Base-by-base conservation (phyloP, 1,140 invertebrate genomes). In the Protaetia brevitarsis region DNA sequence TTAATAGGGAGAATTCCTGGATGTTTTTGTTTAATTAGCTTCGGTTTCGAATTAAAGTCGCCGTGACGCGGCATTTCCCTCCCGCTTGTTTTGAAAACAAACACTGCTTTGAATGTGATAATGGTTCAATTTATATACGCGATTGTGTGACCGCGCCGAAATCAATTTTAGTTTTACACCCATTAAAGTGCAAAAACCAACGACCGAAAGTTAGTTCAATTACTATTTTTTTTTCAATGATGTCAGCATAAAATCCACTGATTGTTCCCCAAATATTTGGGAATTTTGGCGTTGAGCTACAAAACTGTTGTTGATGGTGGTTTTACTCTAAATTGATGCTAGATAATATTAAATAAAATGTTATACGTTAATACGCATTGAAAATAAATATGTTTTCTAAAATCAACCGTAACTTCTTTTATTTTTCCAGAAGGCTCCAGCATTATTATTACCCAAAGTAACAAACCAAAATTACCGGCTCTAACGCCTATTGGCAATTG, bases 61-160 rank as follows among this genome's bases (percentile, higher is more conserved):
- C 13, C 13, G 41, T 19, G 7, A 8, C 41, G 13, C 11, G 19
- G 19, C 5, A 23, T 23, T 51, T 23, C 19, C 7, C 13, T n/a
- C 13, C 13, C 37, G 37, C n/a, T n/a, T 51, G 41, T 51, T 51
- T 51, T 10, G 41, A 51, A 51, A 51, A 51, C 16, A 51, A 51
- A 51, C 41, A 51, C 16, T 51, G 41, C 19, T 51, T 51, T 51
- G 19, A 51, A 23, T 51, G 41, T 7, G 41, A 51, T 51, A 51
- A 51, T 51, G 41, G 41, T 51, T 51, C 41, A 51, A 51, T 51
- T 51, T 51, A 51, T 51, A 51, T 51, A 51, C 41, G 19, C 41
- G 41, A 51, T 51, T 51, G 41, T 51, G 1, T 23, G 41, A 16
- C 26, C 26, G 8, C 19, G 41, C 11, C 19, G 41, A 51, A 51